A percentile compares a stretch with the other conserved stretches of the same genome.
These are phyloP conservation scores for Drosophila borealis DNA, from an alignment of 2,888 invertebrate genomes.

Conservation along the genomic window DNA sequence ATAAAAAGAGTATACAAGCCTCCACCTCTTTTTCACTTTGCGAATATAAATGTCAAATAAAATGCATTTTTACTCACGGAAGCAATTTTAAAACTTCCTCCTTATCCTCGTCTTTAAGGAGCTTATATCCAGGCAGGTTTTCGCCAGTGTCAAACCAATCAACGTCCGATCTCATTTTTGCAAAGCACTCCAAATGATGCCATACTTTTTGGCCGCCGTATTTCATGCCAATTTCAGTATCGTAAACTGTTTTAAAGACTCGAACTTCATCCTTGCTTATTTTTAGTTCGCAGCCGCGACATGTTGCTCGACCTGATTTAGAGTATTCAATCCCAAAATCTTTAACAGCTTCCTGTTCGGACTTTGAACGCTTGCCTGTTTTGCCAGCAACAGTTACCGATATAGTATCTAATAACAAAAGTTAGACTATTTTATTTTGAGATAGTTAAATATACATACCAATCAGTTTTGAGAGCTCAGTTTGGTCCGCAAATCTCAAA, in stretches of 20 bases:
- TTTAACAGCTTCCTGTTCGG: conserved; percentile 84
- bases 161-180: conserved; percentile 89
- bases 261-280: conserved; percentile 91
- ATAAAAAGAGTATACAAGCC: no score
- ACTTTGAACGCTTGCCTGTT: conserved; percentile 83
- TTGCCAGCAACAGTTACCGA: conserved; percentile 36
- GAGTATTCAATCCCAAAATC: conserved; percentile 94
- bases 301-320: conserved; percentile 92
- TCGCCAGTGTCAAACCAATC: conserved; percentile 91
- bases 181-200: conserved; percentile 97
- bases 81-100: conserved; percentile 87
- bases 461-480: conserved; percentile 89
- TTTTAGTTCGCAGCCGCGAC: conserved; percentile 93
- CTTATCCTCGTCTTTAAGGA: conserved; percentile 90
- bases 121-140: conserved; percentile 91
- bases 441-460: conserved; percentile 85
- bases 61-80: conserved; percentile 86
- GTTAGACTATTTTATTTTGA: neutral
- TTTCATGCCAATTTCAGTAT: conserved; percentile 90
- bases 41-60: neutral
- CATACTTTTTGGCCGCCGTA: conserved; percentile 94
- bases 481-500: conserved; percentile 93
- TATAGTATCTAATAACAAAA: conserved; percentile 48
- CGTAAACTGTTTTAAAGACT: conserved; percentile 93
- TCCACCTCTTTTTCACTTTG: neutral